Percentiles rank a stretch among this genome's conserved stretches.
Evolutionary conservation across 2,797 vertebrate genomes (phyloP).

Genomic region (Rhynchonycteris naso): DNA sequence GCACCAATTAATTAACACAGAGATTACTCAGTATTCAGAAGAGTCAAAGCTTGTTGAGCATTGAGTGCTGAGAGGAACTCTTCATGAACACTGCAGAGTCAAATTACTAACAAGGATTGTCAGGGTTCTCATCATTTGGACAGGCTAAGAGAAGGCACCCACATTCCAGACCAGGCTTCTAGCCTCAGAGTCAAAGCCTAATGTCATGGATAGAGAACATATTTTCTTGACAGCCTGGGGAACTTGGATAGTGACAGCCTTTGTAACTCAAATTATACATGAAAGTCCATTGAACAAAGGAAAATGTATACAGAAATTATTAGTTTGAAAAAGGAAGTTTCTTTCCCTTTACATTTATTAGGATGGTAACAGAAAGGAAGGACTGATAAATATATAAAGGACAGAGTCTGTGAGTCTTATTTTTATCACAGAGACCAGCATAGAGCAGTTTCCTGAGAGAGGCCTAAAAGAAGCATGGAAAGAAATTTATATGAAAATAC

Average conservation of each 20-base stretch:
- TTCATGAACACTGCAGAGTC: background rate
- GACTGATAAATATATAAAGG: background rate
- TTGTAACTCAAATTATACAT: background rate
- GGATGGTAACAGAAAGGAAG: background rate
- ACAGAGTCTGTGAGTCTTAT: background rate
- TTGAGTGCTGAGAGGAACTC: background rate
- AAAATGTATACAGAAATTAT: background rate
- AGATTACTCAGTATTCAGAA: background rate
- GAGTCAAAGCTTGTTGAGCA: background rate
- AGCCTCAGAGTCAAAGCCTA: background rate
- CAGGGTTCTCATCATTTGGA: background rate
- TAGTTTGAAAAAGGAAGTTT: background rate
- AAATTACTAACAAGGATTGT: background rate
- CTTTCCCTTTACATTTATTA: background rate
- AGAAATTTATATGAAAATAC: constrained; percentile 71
- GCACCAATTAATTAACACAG: background rate
- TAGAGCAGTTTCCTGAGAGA: constrained; percentile 36
- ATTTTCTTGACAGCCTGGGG: background rate
- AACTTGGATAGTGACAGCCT: background rate
- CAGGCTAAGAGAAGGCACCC: background rate
- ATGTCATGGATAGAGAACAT: background rate
- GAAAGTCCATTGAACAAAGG: background rate
- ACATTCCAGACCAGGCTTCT: background rate
- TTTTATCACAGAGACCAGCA: constrained; percentile 50
- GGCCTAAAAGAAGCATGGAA: constrained; percentile 33